phyloP scores from a whole-genome alignment of 2,113 vertebrate species.

The Misgurnus mizolepis region DNA sequence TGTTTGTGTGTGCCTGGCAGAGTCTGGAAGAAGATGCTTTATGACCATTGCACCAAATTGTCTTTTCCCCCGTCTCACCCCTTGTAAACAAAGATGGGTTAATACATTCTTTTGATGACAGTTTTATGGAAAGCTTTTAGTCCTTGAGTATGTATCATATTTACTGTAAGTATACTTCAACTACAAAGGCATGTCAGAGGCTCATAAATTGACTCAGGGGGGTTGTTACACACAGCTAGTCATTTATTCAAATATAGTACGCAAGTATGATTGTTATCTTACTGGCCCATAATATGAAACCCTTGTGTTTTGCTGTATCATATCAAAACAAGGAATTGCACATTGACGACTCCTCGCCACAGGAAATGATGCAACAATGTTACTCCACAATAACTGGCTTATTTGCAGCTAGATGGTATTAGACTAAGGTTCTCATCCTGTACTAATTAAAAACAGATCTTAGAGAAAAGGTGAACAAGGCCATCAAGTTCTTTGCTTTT shows the following conservation, averaged over 20 bases:
- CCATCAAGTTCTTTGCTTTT: slow-evolving; percentile 60
- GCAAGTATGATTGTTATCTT: slow-evolving; percentile 71
- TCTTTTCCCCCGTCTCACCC: slow-evolving; percentile 73
- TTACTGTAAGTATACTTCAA: slow-evolving; percentile 84
- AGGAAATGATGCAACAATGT: slow-evolving; percentile 64
- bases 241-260: slow-evolving; percentile 59
- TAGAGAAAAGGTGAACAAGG: slow-evolving; percentile 69
- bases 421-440: slow-evolving; percentile 70
- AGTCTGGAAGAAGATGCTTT: slow-evolving; percentile 65
- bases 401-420: slow-evolving; percentile 75
- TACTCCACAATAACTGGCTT: slow-evolving; percentile 60
- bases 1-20: slow-evolving; percentile 59
- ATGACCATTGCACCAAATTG: slow-evolving; percentile 77
- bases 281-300: slow-evolving; percentile 8
- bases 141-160: slow-evolving; percentile 82
- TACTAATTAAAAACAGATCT: slow-evolving; percentile 75
- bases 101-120: slow-evolving; percentile 79
- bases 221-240: slow-evolving; percentile 67
- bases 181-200: slow-evolving; percentile 69
- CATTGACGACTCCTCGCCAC: background rate
- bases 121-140: slow-evolving; percentile 86
- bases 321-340: slow-evolving; percentile 19
- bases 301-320: slow-evolving; percentile 37
- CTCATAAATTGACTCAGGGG: slow-evolving; percentile 61
- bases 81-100: slow-evolving; percentile 85